These are phyloP conservation scores for Callosobruchus maculatus DNA, from an alignment of 2,888 invertebrate genomes.

Conservation along the genomic window DNA sequence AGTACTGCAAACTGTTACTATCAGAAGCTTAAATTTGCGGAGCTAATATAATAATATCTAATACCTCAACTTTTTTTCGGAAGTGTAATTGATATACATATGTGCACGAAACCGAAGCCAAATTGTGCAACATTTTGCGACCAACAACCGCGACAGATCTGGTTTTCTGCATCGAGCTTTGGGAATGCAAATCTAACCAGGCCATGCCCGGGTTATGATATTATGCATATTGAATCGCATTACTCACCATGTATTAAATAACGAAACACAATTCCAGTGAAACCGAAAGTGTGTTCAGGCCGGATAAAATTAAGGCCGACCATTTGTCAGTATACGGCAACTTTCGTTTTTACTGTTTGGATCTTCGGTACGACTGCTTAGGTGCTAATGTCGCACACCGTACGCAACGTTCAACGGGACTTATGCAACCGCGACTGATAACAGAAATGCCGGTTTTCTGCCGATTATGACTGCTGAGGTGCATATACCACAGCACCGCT, in stretches of 20 bases:
- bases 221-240: not conserved
- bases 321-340: conserved; percentile 24
- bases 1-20: too few species aligned
- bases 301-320: conserved; percentile 29
- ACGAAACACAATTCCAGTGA: conserved; percentile 19
- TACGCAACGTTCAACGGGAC: not conserved
- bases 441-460: not conserved
- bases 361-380: conserved; percentile 1
- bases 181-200: not conserved
- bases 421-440: not conserved
- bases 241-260: conserved; percentile 4
- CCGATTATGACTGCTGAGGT: not conserved
- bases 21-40: too few species aligned
- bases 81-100: not conserved
- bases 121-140: not conserved
- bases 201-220: not conserved
- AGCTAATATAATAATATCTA: too few species aligned
- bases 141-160: not conserved
- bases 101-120: not conserved
- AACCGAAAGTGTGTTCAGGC: conserved; percentile 29
- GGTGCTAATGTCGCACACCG: conserved; percentile 4
- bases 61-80: not conserved
- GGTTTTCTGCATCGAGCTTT: not conserved
- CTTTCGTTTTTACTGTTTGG: conserved; percentile 26
- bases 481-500: not conserved